Base-by-base conservation (phyloP, 2,113 vertebrate species). In the Sigmodon hispidus region DNA sequence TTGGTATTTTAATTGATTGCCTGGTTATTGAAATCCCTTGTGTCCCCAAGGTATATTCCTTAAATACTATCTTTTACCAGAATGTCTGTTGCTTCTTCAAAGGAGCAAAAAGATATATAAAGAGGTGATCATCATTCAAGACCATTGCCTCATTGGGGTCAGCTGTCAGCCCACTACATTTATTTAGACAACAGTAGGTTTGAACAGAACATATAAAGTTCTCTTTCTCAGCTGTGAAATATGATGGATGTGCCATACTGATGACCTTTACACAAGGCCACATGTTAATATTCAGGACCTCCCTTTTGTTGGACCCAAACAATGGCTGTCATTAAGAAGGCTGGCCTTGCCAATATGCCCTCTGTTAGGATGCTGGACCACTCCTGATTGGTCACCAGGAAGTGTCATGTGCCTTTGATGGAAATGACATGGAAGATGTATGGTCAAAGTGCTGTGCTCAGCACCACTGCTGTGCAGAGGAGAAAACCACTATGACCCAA, bases 361-460 rank as follows among this genome's bases (percentile, higher is more conserved):
- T 97, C 97, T 98, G 97, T 98, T 98, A 97, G 96, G 96, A 97
- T 5, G 70, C 97, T 0, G 96, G 96, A 77, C 96, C 96, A 95
- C 98, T 99, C 98, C 98, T 98, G 98, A 99, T 98, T 98, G 98
- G 99, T 98, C 98, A 98, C 98, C n/a, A 59, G 98, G 98, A 98
- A 98, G 98, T 98, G 98, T 98, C 98, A 96, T 98, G 98, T 98
- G 98, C 98, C 98, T 98, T 99, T 99, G 98, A 99, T 98, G 97
- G 98, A 96, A 98, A 98, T 99, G 99, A 99, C 99, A 99, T 97
- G 98, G 98, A 99, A 99, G 98, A 99, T 99, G 98, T 99, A 99
- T 99, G 98, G 98, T 98, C 96, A 52, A 94, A 98, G 98, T 98
- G 98, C 98, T 76, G 98, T 97, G 97, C 98, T 97, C 96, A 94